phyloP scores from a whole-genome alignment of 2,113 vertebrate species.

The Podocnemis expansa region DNA sequence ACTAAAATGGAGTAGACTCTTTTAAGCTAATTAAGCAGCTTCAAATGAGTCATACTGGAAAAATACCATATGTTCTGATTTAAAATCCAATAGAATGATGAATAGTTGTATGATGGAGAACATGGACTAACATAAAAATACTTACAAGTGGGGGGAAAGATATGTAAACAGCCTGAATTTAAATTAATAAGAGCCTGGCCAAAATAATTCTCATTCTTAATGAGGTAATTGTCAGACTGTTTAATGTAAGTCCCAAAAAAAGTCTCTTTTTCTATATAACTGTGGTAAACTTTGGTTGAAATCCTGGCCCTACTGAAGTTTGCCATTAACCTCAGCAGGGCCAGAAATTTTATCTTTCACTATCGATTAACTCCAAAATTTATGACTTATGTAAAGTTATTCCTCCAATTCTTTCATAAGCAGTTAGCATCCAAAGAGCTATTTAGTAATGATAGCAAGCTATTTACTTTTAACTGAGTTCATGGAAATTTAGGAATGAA shows the following conservation, averaged over 20 bases:
- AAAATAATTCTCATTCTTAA: not conserved
- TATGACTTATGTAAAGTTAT: not conserved
- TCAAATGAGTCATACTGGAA: not conserved
- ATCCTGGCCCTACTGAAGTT: not conserved
- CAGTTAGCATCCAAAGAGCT: not conserved
- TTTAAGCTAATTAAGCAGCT: not conserved
- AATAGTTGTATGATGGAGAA: not conserved
- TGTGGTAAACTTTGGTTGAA: not conserved
- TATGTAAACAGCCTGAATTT: not conserved
- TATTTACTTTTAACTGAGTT: not conserved
- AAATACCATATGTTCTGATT: not conserved
- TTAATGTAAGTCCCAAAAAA: not conserved
- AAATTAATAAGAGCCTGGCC: not conserved
- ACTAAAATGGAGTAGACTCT: not conserved
- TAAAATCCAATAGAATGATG: not conserved
- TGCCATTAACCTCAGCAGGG: not conserved
- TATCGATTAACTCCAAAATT: not conserved
- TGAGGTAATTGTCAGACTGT: not conserved
- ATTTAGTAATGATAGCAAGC: not conserved
- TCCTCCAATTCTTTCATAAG: not conserved
- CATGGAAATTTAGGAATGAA: not conserved
- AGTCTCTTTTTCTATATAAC: not conserved
- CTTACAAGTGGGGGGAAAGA: not conserved
- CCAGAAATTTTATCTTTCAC: not conserved
- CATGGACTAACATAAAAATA: not conserved